Evolutionary conservation across 2,797 vertebrate species (phyloP).

Genomic region (Acanthiza pusilla): DNA sequence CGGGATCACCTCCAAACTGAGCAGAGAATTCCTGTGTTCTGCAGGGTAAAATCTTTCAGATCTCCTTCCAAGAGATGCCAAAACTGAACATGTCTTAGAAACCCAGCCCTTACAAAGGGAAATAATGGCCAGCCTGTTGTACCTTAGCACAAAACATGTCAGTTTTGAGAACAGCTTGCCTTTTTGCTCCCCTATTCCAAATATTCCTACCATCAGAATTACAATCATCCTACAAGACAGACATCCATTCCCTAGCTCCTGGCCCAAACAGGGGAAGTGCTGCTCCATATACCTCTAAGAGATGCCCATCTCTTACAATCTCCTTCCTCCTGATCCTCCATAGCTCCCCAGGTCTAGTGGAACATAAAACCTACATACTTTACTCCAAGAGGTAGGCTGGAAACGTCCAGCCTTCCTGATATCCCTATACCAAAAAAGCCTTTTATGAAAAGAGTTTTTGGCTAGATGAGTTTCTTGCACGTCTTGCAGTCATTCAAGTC

Average conservation of each 20-base stretch:
- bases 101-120: neutral
- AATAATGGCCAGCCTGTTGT: neutral
- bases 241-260: neutral
- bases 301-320: neutral
- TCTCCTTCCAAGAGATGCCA: neutral
- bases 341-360: neutral
- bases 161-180: neutral
- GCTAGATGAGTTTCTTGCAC: neutral
- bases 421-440: neutral
- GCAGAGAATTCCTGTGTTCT: neutral
- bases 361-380: neutral
- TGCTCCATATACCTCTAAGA: neutral
- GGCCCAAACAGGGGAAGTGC: neutral
- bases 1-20: neutral
- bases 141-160: neutral
- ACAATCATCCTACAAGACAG: neutral
- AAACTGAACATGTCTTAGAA: neutral
- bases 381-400: neutral
- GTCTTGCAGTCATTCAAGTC: neutral
- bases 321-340: neutral
- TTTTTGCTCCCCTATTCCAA: neutral
- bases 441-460: neutral
- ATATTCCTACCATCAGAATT: neutral
- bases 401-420: neutral
- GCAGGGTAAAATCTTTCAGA: neutral